Base-by-base conservation (phyloP, 2,888 invertebrate genomes). In the Trisateles emortualis region DNA sequence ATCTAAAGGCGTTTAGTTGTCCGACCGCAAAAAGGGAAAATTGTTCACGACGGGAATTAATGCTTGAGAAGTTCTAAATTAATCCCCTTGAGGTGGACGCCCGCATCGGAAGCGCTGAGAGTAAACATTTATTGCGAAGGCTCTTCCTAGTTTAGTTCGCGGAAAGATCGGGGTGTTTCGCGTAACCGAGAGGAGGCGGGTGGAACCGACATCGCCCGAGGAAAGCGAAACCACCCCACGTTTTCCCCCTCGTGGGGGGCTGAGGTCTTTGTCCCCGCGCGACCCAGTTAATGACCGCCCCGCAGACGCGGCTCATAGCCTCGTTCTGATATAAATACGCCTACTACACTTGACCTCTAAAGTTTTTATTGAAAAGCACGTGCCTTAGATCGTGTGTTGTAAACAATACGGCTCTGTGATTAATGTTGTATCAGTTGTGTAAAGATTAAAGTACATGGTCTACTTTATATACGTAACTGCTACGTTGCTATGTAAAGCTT, bases 291-390 rank as follows among this genome's bases (percentile, higher is more conserved):
- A 92, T 92, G 92, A 91, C 91, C 91, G 88, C 88, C 90, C 86
- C 86, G 85, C 82, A 88, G 88, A 86, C 87, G 84, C 86, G 83
- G 85, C 86, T 78, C 80, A 85, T 86, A 89, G 88, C 87, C 91
- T 88, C 88, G 90, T 83, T 84, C 76, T 84, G 89, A 90, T 90
- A 92, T 92, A 92, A 91, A 92, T 91, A 90, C 90, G 88, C 91
- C 90, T 89, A 90, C 91, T 92, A 92, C 92, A 92, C 92, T 92
- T 92, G 92, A 92, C 92, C 92, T 92, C 91, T 85, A 92, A 92
- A 91, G 88, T 91, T 92, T 92, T 92, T 92, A 91, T 92, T 90
- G 88, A 86, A 90, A 89, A 89, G 81, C 91, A 91, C 89, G 90
- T 89, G 90, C 87, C 79, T 78, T 81, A 87, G 84, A 87, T 79